Evolutionary conservation across 2,797 vertebrate genomes (phyloP).

Genomic region (Myotis findleyi): DNA sequence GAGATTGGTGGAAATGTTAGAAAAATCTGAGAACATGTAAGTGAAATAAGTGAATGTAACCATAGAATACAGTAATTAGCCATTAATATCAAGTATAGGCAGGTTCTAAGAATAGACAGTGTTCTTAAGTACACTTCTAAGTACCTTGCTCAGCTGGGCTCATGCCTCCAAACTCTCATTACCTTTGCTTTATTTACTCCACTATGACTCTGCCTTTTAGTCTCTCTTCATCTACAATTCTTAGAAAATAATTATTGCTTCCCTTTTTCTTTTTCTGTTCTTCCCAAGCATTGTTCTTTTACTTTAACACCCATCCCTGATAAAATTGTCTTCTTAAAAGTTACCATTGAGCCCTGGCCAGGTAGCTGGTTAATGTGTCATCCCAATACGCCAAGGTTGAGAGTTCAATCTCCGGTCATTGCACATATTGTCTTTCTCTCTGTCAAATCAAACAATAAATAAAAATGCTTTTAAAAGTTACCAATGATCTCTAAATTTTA

Average conservation of each 20-base stretch:
- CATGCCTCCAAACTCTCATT: not conserved
- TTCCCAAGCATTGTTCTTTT: not conserved
- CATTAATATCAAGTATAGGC: not conserved
- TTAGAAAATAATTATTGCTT: not conserved
- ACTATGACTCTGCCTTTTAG: not conserved
- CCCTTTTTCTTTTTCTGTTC: not conserved
- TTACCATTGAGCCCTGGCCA: not conserved
- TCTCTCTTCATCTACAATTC: not conserved
- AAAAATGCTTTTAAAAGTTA: not conserved
- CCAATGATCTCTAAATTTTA: not conserved
- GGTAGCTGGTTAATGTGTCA: not conserved
- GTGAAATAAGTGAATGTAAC: not conserved
- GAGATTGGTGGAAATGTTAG: not conserved
- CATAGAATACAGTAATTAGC: not conserved
- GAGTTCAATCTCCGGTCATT: not conserved
- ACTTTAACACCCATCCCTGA: not conserved
- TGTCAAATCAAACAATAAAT: not conserved
- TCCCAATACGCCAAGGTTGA: not conserved
- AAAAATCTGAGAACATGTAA: not conserved
- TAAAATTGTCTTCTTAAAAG: not conserved
- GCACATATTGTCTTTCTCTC: not conserved
- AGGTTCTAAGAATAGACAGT: not conserved
- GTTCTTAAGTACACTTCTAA: not conserved
- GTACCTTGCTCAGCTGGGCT: not conserved
- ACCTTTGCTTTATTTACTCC: not conserved